Evolutionary conservation across 92 coral and sea anemone genomes (phyloP).

Genomic region (Phenganax subtilis): DNA sequence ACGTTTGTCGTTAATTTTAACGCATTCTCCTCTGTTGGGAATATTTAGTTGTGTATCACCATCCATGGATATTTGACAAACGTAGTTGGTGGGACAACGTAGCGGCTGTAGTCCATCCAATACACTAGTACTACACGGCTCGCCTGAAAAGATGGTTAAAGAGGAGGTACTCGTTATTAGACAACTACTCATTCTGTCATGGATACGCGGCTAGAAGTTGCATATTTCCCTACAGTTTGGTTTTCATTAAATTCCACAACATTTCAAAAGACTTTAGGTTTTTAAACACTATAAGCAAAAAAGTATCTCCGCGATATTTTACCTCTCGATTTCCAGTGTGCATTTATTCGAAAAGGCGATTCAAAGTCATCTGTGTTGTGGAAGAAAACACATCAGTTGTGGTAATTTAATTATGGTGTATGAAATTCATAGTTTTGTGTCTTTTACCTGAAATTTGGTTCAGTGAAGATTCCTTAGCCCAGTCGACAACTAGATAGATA

Average conservation of each 20-base stretch:
- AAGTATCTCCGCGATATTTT: too few species aligned
- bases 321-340: constrained; percentile 20
- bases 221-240: too few species aligned
- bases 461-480: neutral
- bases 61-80: constrained; percentile 7
- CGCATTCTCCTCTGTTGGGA: constrained; percentile 38
- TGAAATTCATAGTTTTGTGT: neutral
- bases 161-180: too few species aligned
- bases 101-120: constrained; percentile 34
- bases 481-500: constrained; percentile 18
- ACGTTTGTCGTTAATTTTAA: constrained; percentile 4
- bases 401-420: too few species aligned
- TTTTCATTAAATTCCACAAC: too few species aligned
- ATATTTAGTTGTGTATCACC: constrained; percentile 16
- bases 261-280: too few species aligned
- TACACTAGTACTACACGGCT: constrained; percentile 34
- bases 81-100: constrained; percentile 24
- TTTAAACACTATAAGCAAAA: too few species aligned
- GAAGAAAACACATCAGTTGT: too few species aligned
- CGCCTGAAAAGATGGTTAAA: neutral
- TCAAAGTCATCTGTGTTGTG: neutral
- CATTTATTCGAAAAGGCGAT: neutral
- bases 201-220: too few species aligned
- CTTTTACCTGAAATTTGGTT: constrained; percentile 8
- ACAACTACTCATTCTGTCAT: too few species aligned